Base-by-base conservation (phyloP, 2,797 vertebrate species). In the Scleropages formosus region DNA sequence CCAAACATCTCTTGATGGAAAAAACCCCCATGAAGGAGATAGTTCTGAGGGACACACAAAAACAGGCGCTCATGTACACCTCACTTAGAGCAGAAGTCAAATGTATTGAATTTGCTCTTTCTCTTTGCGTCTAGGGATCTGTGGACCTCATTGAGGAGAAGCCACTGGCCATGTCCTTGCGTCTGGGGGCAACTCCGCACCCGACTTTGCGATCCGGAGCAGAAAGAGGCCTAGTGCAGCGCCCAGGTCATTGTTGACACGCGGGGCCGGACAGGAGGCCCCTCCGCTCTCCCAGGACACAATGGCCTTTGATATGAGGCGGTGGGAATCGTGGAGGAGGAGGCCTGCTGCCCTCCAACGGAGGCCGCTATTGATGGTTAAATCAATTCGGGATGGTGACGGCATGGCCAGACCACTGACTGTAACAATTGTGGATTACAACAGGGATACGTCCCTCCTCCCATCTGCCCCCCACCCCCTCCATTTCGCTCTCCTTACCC, bases 351-450 rank as follows among this genome's bases (percentile, higher is more conserved):
- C 88, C 89, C 91, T 64, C 92, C 93, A 94, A 95, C 93, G 91
- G 92, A 90, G 85, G 85, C 89, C 87, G 91, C 92, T 93, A 95
- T 94, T 95, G 94, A 95, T 90, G 92, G 91, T 95, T 95, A 94
- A 96, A 96, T 95, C 94, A 94, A 95, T 95, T 96, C 86, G 95
- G 91, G 91, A 94, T 85, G 94, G 95, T 94, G 94, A 95, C 93
- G 93, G 93, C 91, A 87, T 92, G 91, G 92, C 91, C 92, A 87
- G 92, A 90, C 88, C 91, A 88, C 91, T 88, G 90, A 94, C 93
- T 94, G 93, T 93, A 94, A 94, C 92, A 94, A 93, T 90, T 91
- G 85, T 20, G 90, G 92, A 91, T 93, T 94, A 94, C 90, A 93
- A 83, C 9, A 31, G 87, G 90, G 88, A 91, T 87, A 93, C 88